Evolutionary conservation across 2,797 vertebrate species (phyloP), one percentile per base, ranked within the genome.

Genomic region (Pangasius djambal): DNA sequence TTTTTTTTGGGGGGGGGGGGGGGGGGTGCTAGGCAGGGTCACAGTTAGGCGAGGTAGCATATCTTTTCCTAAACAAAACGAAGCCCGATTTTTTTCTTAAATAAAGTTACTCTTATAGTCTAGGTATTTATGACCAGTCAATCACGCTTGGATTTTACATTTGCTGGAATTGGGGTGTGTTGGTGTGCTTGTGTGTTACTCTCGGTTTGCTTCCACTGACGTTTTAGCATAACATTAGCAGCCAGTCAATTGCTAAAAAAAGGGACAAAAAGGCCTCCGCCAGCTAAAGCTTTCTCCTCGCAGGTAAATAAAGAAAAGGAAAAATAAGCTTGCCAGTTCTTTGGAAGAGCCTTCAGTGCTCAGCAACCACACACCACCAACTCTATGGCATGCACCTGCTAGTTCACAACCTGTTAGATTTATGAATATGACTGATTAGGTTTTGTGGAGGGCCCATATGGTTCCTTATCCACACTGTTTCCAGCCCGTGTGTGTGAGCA

Each of bases 171-270:
- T 52, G n/a, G 83, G 48, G 63, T 85, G 63, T 69, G 16, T 61
- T 55, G 67, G 83, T 37, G 83, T 40, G 65, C 65, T 70, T 70
- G 31, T 72, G 50, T 70, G 50, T 85, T 70, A 31, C 65, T 70
- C 65, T 37, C 2, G 50, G 67, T 57, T 55, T 72, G 65, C 83
- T 85, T 85, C 20, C 83, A 28, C 37, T 85, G 83, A 85, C 44
- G 20, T 72, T 85, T 85, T 85, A 85, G 82, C 83, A 85, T 85
- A 72, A 85, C 83, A 85, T 85, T 85, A 85, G 83, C 48, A 85
- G 83, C 65, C 22, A 50, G 83, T 85, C 83, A 85, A 72, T 85
- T 57, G 83, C 83, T 85, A 55, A 83, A 82, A 85, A 85, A 37
- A 70, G 61, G 83, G 31, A 85, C 83, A 85, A 85, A 83, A 85